phyloP scores from a whole-genome alignment of 2,888 invertebrate species.

The Dryobotodes eremita region DNA sequence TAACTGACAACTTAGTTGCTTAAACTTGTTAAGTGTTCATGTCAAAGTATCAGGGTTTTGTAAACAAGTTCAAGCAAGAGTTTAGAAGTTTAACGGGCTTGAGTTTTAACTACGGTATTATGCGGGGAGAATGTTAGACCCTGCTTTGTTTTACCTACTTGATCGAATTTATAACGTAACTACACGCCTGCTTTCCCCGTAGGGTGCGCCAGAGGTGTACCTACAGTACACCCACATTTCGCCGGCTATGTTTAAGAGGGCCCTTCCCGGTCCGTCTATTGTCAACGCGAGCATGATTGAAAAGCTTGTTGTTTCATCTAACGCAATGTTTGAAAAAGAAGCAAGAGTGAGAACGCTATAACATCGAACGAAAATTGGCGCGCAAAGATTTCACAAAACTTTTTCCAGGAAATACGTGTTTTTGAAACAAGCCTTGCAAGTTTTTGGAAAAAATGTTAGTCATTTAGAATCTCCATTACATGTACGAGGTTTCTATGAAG shows the following conservation, averaged over 20 bases:
- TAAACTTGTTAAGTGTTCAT: constrained; percentile 61
- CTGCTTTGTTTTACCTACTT: constrained; percentile 36
- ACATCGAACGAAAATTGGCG: too few relatives aligned
- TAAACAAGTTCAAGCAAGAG: constrained; percentile 55
- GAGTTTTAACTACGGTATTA: constrained; percentile 54
- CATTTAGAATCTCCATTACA: too few relatives aligned
- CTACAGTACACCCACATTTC: background rate
- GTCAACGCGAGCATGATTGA: too few relatives aligned
- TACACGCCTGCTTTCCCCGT: background rate
- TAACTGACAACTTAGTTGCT: constrained; percentile 52
- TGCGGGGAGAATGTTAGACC: constrained; percentile 8
- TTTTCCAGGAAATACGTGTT: too few relatives aligned
- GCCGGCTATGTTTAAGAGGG: background rate
- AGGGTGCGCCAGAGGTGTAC: background rate
- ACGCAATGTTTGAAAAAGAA: too few relatives aligned
- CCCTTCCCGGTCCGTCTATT: too few relatives aligned
- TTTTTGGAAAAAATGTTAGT: too few relatives aligned
- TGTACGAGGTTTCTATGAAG: too few relatives aligned
- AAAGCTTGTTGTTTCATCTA: too few relatives aligned
- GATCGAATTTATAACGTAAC: background rate
- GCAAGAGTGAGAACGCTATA: too few relatives aligned
- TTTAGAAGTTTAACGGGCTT: constrained; percentile 55
- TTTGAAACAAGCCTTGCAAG: too few relatives aligned
- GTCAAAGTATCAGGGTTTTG: constrained; percentile 61
- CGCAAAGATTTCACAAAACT: too few relatives aligned